Evolutionary conservation across 2,113 vertebrate genomes (phyloP).

Genomic region (Prietella phreatophila): DNA sequence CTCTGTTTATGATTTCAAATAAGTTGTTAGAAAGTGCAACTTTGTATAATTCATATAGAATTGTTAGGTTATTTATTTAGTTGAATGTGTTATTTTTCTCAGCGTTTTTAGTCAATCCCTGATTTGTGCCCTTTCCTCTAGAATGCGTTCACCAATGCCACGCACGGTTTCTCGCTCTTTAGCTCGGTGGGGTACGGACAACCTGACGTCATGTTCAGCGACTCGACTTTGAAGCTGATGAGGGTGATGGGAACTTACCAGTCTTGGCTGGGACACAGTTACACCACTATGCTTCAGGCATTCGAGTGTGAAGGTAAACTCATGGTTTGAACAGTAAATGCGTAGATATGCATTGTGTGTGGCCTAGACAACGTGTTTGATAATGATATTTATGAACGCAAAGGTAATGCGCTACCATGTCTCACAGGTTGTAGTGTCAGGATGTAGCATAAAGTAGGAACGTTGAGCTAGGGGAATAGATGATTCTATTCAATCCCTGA

Average conservation of each 20-base stretch:
- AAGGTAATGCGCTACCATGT: not conserved
- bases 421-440: not conserved
- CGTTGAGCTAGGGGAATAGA: too few relatives aligned
- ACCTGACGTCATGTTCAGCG: slow-evolving; percentile 72
- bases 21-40: not conserved
- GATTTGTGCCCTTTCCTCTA: slow-evolving; percentile 43
- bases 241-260: slow-evolving; percentile 74
- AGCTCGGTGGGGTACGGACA: slow-evolving; percentile 70
- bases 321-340: not conserved
- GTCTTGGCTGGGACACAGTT: slow-evolving; percentile 75
- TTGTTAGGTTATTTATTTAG: not conserved
- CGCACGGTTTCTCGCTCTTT: slow-evolving; percentile 73
- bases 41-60: not conserved
- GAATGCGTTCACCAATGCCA: slow-evolving; percentile 70
- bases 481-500: too few relatives aligned
- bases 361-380: too few relatives aligned
- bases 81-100: not conserved
- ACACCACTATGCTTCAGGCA: slow-evolving; percentile 72
- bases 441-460: not conserved
- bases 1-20: not conserved
- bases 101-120: not conserved
- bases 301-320: slow-evolving; percentile 78
- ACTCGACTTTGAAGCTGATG: slow-evolving; percentile 73
- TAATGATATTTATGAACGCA: too few relatives aligned
- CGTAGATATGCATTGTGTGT: too few relatives aligned